A percentile compares a stretch with the other conserved stretches of the same genome.
phyloP scores from a whole-genome alignment of 2,797 vertebrate genomes.

The Kryptolebias ocellatus region DNA sequence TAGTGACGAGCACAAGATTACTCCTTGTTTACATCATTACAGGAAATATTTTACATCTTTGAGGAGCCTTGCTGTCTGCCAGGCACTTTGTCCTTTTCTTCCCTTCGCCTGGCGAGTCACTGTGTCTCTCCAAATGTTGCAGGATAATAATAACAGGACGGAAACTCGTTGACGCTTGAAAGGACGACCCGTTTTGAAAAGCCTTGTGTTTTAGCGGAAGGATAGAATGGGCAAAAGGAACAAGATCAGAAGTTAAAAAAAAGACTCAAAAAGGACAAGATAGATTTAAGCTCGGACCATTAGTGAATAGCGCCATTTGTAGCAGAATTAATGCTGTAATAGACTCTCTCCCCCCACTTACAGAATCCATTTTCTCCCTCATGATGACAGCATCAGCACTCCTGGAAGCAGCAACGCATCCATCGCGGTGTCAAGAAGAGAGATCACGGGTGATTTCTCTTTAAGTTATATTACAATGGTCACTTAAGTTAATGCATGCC shows the following conservation, averaged over 20 bases:
- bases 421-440: constrained; percentile 69
- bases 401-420: constrained; percentile 67
- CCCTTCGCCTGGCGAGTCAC: constrained; percentile 43
- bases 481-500: constrained; percentile 79
- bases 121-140: constrained; percentile 61
- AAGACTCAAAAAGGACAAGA: constrained; percentile 29
- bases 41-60: constrained; percentile 35
- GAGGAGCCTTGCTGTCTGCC: constrained; percentile 23
- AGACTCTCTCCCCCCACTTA: constrained; percentile 71
- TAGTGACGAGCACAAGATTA: constrained; percentile 38
- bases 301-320: constrained; percentile 59
- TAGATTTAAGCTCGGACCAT: constrained; percentile 57
- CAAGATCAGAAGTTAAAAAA: constrained; percentile 1
- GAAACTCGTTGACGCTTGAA: neutral
- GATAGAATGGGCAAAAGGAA: constrained; percentile 6
- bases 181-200: constrained; percentile 2
- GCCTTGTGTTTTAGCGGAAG: neutral
- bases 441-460: constrained; percentile 72
- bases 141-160: constrained; percentile 32
- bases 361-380: constrained; percentile 62
- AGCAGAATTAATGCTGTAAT: constrained; percentile 70
- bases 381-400: constrained; percentile 72
- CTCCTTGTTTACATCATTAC: constrained; percentile 41
- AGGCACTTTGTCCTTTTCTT: constrained; percentile 37
- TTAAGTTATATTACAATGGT: constrained; percentile 79